phyloP scores from a whole-genome alignment of 1,140 invertebrate species.

The Drosophila baimaii region DNA sequence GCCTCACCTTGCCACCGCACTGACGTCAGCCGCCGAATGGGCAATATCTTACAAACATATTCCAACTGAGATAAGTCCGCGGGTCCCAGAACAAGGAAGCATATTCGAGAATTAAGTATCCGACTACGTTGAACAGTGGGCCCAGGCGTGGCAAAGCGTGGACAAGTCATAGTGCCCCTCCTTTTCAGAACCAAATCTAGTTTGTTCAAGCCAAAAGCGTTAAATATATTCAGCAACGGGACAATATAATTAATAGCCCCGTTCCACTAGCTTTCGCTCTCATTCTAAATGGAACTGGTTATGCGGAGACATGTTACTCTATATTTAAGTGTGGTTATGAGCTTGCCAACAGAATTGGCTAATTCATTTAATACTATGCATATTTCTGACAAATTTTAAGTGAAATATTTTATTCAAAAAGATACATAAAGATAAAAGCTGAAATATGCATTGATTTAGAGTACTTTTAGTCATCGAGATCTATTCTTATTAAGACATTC shows the following conservation, averaged over 20 bases:
- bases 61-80: constrained; percentile 5
- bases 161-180: neutral
- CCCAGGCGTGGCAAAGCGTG: neutral
- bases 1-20: constrained; percentile 39
- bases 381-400: constrained; percentile 21
- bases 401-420: constrained; percentile 4
- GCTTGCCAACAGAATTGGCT: constrained; percentile 18
- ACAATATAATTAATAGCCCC: constrained; percentile 16
- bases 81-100: constrained; percentile 68
- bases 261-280: constrained; percentile 6
- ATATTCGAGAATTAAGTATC: constrained; percentile 43
- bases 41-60: constrained; percentile 18
- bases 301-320: constrained; percentile 17
- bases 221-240: constrained; percentile 16
- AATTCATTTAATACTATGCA: constrained; percentile 16
- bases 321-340: constrained; percentile 35
- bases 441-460: neutral
- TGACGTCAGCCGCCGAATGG: constrained; percentile 45
- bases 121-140: constrained; percentile 38
- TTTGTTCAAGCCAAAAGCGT: neutral
- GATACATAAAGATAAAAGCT: neutral
- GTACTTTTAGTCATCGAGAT: neutral
- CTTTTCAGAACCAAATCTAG: neutral
- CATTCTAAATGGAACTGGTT: constrained; percentile 29
- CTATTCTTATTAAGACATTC: no score